phyloP scores from a whole-genome alignment of 2,888 invertebrate genomes.

The Tenthredo mesomela region DNA sequence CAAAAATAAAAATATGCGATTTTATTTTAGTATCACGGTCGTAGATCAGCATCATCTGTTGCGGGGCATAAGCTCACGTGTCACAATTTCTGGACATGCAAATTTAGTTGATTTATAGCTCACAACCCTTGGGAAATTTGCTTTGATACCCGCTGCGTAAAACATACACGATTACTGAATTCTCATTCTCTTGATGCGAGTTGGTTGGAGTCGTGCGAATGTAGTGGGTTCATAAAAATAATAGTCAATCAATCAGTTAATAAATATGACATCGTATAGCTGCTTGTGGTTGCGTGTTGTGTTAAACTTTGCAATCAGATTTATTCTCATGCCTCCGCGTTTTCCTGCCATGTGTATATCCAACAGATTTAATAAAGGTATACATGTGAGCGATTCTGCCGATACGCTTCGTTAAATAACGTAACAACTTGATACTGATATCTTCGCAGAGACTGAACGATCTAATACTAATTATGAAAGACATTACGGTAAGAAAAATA shows the following conservation, averaged over 20 bases:
- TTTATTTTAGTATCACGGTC: background rate
- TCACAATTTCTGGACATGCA: conserved; percentile 8
- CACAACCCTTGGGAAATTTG: conserved; percentile 10
- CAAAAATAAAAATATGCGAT: background rate
- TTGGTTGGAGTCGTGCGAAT: background rate
- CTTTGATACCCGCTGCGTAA: background rate
- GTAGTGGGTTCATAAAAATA: background rate
- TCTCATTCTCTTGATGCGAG: background rate
- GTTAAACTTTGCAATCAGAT: conserved; percentile 28
- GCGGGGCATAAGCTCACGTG: background rate
- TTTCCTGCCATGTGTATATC: background rate
- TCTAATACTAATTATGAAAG: background rate
- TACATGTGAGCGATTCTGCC: background rate
- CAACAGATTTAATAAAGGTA: background rate
- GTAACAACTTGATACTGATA: conserved; percentile 20
- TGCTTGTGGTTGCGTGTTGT: background rate
- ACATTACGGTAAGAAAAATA: background rate
- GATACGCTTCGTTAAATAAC: conserved; percentile 10
- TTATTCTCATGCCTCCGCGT: background rate
- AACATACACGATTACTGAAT: background rate
- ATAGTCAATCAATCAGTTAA: background rate
- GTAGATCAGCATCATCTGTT: background rate
- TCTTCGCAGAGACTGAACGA: background rate
- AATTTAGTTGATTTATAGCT: conserved; percentile 16
- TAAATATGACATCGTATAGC: background rate